Evolutionary conservation across 2,113 vertebrate species (phyloP), one percentile per base, ranked within the genome.

Genomic region (Oncorhynchus gorbuscha): DNA sequence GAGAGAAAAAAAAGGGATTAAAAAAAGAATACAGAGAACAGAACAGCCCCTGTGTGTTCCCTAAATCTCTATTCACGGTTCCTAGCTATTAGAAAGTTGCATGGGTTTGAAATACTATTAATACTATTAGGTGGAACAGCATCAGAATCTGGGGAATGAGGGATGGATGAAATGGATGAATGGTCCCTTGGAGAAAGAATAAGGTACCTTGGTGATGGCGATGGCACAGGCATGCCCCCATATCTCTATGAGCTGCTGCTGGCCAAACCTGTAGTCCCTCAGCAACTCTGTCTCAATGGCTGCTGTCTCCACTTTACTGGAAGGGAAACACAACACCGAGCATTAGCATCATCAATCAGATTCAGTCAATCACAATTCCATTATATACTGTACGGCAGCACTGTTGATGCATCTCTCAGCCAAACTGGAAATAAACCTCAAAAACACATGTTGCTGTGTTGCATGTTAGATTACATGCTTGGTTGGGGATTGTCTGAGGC

Each of bases 201-300:
- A 58, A 4, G 39, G 39, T 28, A 98, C 97, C 97, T 97, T 99
- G 49, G 97, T 91, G 61, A 99, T 93, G 4, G 97, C 96, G 71
- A 97, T 69, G 1, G 97, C 97, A 1, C 96, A 97, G 0, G 95
- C 96, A 2, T 97, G 95, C 59, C 97, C 97, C 88, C 95, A 96
- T 69, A 98, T 94, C 91, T 99, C 97, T 30, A 96, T 94, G 75
- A 98, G 92, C 92, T 98, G 97, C 93, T 96, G 97, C 69, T 93
- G 90, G 83, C 96, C 96, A 35, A 99, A 99, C 64, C 90, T 92
- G 64, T 97, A 98, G 80, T 99, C 97, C 73, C 90, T 94, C 69
- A 96, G 86, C 11, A 98, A 93, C 89, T 99, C 97, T 66, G 87
- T 91, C 89, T 98, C 96, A 5, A 98, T 91, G 5, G 94, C 94